Evolutionary conservation across 2,113 vertebrate species (phyloP), one percentile per base, ranked within the genome.

Genomic region (Semnornis frantzii): DNA sequence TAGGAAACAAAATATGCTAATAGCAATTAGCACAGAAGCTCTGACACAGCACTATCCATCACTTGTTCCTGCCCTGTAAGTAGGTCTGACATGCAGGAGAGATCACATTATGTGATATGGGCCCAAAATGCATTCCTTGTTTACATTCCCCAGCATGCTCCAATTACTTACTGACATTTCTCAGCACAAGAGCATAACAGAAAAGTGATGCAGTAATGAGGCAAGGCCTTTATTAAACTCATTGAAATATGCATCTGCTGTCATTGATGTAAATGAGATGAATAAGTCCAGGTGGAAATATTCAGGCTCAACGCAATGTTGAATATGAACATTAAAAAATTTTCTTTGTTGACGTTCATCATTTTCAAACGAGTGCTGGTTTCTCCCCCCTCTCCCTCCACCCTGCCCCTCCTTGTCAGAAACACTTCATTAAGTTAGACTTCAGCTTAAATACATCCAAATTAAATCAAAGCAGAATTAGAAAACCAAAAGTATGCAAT

Each of bases 251-350:
- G 3, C 30, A 55, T 82, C 46, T 73, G 21, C 31, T 66, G 30
- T 78, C 79, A 93, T 14, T 85, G 62, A 72, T 59, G 34, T 76
- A 92, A 92, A 92, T 82, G 25, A 93, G 55, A 90, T 65, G 3
- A 91, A 63, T 92, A 79, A 85, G 2, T 10, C 17, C 24, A 84
- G 30, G 52, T 66, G 72, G 31, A 93, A 92, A 78, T 83, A 70
- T 52, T 81, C 70, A 90, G 44, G 8, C 39, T 93, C 70, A 64
- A 34, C 85, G 44, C 34, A 64, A 66, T 66, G 24, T 70, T 91
- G 70, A 92, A 88, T 60, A 69, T 23, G 63, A 92, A 79, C 46
- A 75, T 73, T 65, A 94, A 91, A 82, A 84, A 42, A 48, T 73
- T 91, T 9, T 66, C 10, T 92, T 83, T 83, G 28, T 82, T 87